phyloP scores from a whole-genome alignment of 2,888 invertebrate genomes.

The Rutpela maculata region DNA sequence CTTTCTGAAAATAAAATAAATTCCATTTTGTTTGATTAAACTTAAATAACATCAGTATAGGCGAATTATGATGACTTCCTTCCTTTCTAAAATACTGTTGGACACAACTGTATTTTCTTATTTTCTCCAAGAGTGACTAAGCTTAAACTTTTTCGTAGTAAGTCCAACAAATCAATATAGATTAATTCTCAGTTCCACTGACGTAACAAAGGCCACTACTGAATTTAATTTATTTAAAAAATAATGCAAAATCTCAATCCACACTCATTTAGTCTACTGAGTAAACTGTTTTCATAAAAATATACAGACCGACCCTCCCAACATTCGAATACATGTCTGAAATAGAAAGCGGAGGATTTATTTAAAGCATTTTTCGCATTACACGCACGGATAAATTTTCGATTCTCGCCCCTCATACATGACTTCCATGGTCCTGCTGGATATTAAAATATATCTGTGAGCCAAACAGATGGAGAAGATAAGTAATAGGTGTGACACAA shows the following conservation, averaged over 20 bases:
- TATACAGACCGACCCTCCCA: not conserved
- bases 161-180: no score
- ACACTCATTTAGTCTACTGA: not conserved
- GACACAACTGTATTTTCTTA: no score
- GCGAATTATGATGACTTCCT: no score
- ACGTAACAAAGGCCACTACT: no score
- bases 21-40: no score
- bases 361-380: not conserved
- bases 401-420: not conserved
- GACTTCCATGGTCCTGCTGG: not conserved
- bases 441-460: constrained; percentile 4
- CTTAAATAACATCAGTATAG: no score
- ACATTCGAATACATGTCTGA: constrained; percentile 2
- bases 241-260: not conserved
- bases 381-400: constrained; percentile 1
- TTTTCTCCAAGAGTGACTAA: no score
- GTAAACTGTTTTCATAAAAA: not conserved
- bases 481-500: not conserved
- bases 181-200: no score
- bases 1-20: no score
- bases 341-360: constrained; percentile 3
- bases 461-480: not conserved
- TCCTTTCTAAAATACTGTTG: no score
- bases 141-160: no score
- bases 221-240: not conserved